Conservation (phyloP, 2,888 invertebrate species). For the Lymantria monacha region DNA sequence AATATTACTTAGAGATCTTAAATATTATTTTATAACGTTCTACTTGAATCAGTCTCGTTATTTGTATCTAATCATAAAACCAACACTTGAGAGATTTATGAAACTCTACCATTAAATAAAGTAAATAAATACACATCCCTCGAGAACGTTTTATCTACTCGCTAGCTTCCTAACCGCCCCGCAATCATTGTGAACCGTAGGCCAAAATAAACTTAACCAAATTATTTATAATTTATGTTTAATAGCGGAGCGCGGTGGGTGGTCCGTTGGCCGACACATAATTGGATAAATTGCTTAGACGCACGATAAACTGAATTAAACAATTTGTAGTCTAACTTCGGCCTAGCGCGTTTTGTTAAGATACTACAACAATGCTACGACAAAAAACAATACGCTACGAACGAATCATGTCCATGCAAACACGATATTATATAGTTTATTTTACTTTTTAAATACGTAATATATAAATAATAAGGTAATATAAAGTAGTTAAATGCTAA, state of each 20-base stretch:
- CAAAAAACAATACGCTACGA: background rate
- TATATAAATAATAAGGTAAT: too few species aligned
- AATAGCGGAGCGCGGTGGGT: slow-evolving; percentile 74
- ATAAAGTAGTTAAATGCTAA: too few species aligned
- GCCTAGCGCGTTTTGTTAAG: slow-evolving; percentile 20
- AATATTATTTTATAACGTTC: too few species aligned
- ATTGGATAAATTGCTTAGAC: slow-evolving; percentile 80
- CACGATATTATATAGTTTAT: too few species aligned
- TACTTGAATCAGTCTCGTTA: too few species aligned
- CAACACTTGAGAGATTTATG: slow-evolving; percentile 14
- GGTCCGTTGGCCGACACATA: slow-evolving; percentile 64
- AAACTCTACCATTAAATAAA: slow-evolving; percentile 20
- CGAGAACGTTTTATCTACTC: slow-evolving; percentile 22
- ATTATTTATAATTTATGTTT: slow-evolving; percentile 80
- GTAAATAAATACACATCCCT: slow-evolving; percentile 30
- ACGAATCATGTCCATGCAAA: background rate
- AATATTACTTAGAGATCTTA: too few species aligned
- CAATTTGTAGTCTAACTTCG: slow-evolving; percentile 65
- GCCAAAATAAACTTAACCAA: slow-evolving; percentile 67
- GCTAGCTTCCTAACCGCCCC: slow-evolving; percentile 37
- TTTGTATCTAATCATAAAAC: slow-evolving; percentile 3
- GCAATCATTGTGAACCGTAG: slow-evolving; percentile 53
- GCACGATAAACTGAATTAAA: slow-evolving; percentile 75
- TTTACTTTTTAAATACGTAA: too few species aligned
- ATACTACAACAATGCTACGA: background rate